Evolutionary conservation across 2,113 vertebrate species (phyloP).

Genomic region (Corvus hawaiiensis): DNA sequence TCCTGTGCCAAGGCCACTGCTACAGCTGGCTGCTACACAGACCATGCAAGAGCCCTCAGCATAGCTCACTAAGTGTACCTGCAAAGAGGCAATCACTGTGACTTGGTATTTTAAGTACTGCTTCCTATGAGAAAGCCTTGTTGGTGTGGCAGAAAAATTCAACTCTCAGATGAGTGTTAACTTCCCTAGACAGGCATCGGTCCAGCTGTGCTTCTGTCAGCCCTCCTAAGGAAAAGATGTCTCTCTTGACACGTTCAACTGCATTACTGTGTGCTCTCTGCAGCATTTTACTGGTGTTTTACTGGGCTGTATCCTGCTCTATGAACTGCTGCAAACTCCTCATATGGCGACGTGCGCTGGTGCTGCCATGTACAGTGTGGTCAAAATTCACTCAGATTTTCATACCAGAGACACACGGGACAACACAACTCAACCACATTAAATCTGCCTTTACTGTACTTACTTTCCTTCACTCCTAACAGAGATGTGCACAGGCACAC

Average conservation of each 20-base stretch:
- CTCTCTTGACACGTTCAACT: not conserved
- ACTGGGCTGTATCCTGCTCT: not conserved
- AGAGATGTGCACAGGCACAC: not conserved
- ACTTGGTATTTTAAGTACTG: not conserved
- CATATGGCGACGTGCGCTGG: not conserved
- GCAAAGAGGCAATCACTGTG: not conserved
- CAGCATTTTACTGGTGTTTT: not conserved
- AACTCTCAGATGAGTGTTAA: not conserved
- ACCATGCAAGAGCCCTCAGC: not conserved
- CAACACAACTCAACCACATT: not conserved
- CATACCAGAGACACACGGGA: not conserved
- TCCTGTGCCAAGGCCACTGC: not conserved
- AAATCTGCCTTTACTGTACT: not conserved
- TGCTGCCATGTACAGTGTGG: rapidly evolving
- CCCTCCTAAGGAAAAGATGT: not conserved
- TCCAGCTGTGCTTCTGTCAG: not conserved
- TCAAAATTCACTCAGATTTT: not conserved
- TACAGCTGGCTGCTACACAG: not conserved
- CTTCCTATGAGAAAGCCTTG: not conserved
- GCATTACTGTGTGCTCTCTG: not conserved
- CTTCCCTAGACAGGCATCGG: too few species aligned
- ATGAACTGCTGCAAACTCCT: not conserved
- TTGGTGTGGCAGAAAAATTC: not conserved
- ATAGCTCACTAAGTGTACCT: not conserved
- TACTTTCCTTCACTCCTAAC: not conserved